Percentiles rank a stretch among this genome's conserved stretches.
phyloP scores from a whole-genome alignment of 2,113 vertebrate species.

The Rhinolophus sinicus region DNA sequence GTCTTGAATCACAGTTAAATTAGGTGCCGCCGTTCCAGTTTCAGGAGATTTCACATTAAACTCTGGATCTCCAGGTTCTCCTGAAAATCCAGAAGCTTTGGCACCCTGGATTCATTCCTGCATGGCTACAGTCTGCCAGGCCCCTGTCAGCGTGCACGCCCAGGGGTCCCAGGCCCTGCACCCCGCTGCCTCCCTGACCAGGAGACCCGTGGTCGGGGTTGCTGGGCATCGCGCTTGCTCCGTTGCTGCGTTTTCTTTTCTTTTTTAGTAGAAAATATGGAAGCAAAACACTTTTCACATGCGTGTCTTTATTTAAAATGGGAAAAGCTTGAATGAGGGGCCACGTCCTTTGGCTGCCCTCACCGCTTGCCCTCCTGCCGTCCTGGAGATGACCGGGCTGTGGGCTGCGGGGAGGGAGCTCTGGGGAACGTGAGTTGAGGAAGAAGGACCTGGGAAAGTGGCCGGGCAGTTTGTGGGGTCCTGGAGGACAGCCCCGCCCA shows the following conservation, averaged over 20 bases:
- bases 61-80: not conserved
- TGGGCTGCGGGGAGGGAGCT: accelerated
- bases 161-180: not conserved
- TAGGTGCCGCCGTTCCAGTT: accelerated
- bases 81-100: not conserved
- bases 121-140: not conserved
- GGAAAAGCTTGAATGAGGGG: not conserved
- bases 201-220: not conserved
- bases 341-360: too few relatives aligned
- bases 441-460: not conserved
- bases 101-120: not conserved
- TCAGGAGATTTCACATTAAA: not conserved
- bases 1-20: not conserved
- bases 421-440: not conserved
- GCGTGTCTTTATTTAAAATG: not conserved
- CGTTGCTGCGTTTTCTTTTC: not conserved
- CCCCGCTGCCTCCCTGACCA: not conserved
- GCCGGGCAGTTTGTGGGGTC: not conserved
- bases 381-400: not conserved
- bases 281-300: not conserved
- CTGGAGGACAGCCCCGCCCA: not conserved
- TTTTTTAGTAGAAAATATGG: not conserved
- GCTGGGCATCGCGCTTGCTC: accelerated
- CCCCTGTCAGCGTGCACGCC: too few relatives aligned
- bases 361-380: too few relatives aligned